Percentiles rank a stretch among this genome's conserved stretches.
Conservation (phyloP, 2,888 invertebrate genomes). For the Drosophila merina region DNA sequence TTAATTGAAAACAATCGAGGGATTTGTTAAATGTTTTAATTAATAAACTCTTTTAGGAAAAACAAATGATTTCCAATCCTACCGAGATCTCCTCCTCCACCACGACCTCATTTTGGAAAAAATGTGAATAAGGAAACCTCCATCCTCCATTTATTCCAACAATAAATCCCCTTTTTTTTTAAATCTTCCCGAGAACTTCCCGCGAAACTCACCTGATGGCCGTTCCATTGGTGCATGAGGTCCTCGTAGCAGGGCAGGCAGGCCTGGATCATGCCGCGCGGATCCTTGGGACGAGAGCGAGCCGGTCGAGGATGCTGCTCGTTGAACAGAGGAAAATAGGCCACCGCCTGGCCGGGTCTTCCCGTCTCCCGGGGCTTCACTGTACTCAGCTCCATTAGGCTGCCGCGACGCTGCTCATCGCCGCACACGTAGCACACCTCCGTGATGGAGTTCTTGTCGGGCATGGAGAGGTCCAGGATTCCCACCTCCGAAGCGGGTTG, state of each 20-base stretch:
- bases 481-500: slow-evolving; percentile 87
- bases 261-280: slow-evolving; percentile 90
- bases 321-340: slow-evolving; percentile 90
- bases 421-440: slow-evolving; percentile 96
- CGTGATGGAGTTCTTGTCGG: slow-evolving; percentile 94
- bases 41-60: no score
- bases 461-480: slow-evolving; percentile 95
- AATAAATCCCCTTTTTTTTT: background rate
- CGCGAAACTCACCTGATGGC: slow-evolving; percentile 86
- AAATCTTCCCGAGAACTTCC: background rate
- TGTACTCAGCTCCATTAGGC: slow-evolving; percentile 89
- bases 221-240: slow-evolving; percentile 94
- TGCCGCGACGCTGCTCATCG: slow-evolving; percentile 93
- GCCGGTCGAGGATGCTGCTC: slow-evolving; percentile 93
- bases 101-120: slow-evolving; percentile 19
- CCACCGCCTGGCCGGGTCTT: slow-evolving; percentile 84
- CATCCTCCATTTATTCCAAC: slow-evolving; percentile 25
- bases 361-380: slow-evolving; percentile 85
- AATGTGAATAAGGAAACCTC: slow-evolving; percentile 6
- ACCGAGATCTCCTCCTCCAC: background rate
- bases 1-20: no score
- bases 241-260: slow-evolving; percentile 94
- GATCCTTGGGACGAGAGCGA: slow-evolving; percentile 94
- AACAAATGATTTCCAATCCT: no score
- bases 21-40: no score